These are phyloP conservation scores for Caenorhabditis macrosperma DNA, from an alignment of 2,888 invertebrate genomes.

Conservation along the genomic window DNA sequence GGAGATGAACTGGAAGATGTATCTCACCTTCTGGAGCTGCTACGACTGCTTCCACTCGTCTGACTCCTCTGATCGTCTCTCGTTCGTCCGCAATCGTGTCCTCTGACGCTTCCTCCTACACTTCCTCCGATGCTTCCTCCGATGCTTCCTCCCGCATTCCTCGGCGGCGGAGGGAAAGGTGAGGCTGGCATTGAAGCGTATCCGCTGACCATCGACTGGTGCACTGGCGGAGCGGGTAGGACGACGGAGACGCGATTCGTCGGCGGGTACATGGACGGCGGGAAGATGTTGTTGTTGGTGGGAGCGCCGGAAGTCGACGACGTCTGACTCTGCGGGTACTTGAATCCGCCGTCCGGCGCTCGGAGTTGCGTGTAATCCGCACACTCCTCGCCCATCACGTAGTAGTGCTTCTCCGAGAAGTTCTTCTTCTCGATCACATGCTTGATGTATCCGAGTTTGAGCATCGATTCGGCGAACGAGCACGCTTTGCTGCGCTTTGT, in stretches of 20 bases:
- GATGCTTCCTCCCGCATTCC: background rate
- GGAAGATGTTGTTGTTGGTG: slow-evolving; percentile 26
- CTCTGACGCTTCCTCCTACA: slow-evolving; percentile 6
- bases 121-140: too few species aligned
- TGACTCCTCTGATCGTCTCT: slow-evolving; percentile 42
- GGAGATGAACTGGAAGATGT: background rate
- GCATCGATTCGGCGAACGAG: slow-evolving; percentile 31
- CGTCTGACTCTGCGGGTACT: slow-evolving; percentile 21
- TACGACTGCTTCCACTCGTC: slow-evolving; percentile 33
- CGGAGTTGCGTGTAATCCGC: slow-evolving; percentile 38
- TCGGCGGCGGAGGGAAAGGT: slow-evolving; percentile 8
- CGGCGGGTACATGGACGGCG: slow-evolving; percentile 37
- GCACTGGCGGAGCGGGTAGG: background rate
- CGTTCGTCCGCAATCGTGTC: slow-evolving; percentile 16
- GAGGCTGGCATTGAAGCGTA: slow-evolving; percentile 56
- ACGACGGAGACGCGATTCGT: background rate
- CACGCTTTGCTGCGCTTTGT: background rate
- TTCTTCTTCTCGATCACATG: background rate
- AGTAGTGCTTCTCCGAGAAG: slow-evolving; percentile 22
- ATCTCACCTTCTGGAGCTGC: slow-evolving; percentile 39
- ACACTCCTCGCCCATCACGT: slow-evolving; percentile 28
- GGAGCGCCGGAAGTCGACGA: slow-evolving; percentile 15
- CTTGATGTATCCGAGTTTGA: slow-evolving; percentile 22
- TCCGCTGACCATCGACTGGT: slow-evolving; percentile 28
- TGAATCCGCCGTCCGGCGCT: slow-evolving; percentile 31